These are phyloP conservation scores for Carassius gibelio DNA, from an alignment of 2,113 vertebrate genomes.

Conservation along the genomic window DNA sequence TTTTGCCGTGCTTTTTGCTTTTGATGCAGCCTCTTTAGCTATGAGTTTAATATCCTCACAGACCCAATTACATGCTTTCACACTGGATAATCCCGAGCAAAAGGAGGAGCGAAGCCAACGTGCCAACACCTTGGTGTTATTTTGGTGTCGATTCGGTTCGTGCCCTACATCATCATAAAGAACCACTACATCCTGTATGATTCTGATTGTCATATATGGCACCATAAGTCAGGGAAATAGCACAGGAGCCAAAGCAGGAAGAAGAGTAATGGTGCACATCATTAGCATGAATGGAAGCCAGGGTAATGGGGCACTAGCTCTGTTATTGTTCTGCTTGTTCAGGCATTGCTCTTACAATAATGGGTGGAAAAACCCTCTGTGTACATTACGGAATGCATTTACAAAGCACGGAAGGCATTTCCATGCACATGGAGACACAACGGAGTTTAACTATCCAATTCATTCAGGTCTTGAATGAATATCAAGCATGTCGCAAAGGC, in stretches of 20 bases:
- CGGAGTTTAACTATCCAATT: conserved; percentile 49
- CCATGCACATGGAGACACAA: conserved; percentile 54
- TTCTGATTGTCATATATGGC: conserved; percentile 57
- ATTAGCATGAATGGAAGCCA: conserved; percentile 67
- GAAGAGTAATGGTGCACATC: conserved; percentile 68
- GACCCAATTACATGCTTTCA: conserved; percentile 69
- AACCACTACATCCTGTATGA: conserved; percentile 49
- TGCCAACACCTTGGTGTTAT: conserved; percentile 37
- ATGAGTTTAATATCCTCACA: conserved; percentile 69
- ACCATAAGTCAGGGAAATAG: conserved; percentile 66
- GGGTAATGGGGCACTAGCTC: conserved; percentile 70
- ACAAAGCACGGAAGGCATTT: conserved; percentile 60
- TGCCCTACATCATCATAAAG: conserved; percentile 57
- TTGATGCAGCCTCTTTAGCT: conserved; percentile 65
- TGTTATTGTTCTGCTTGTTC: conserved; percentile 62
- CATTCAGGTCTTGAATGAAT: conserved; percentile 24
- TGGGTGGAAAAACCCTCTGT: conserved; percentile 53
- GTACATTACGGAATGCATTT: conserved; percentile 59
- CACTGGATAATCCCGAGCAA: conserved; percentile 65
- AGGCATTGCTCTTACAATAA: conserved; percentile 68
- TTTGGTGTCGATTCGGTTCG: conserved; percentile 47
- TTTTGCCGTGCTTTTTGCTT: conserved; percentile 72
- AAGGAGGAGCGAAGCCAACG: conserved; percentile 50
- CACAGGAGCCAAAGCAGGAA: conserved; percentile 61
- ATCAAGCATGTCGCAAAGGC: neutral